These are phyloP conservation scores for Montipora efflorescens DNA, from an alignment of 64 coral and sea anemone species.

Conservation along the genomic window DNA sequence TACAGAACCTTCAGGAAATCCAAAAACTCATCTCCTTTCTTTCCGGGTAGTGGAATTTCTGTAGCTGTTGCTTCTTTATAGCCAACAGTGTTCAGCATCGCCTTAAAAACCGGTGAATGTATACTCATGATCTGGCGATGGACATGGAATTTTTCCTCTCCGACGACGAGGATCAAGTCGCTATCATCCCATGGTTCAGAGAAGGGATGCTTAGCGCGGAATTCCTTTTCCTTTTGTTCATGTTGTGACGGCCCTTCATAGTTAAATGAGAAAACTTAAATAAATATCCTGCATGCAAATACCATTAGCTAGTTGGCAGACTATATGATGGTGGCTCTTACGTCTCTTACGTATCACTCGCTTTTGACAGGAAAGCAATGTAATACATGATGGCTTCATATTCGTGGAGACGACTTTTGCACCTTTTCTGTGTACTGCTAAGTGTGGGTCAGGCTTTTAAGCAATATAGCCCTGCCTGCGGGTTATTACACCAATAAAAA, in stretches of 20 bases:
- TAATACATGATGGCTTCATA: too few relatives aligned
- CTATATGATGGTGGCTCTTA: too few relatives aligned
- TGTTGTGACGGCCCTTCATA: background rate
- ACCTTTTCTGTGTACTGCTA: too few relatives aligned
- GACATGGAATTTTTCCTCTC: conserved; percentile 58
- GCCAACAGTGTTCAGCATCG: conserved; percentile 31
- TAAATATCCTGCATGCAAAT: too few relatives aligned
- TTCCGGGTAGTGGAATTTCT: conserved; percentile 58
- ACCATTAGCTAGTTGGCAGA: too few relatives aligned
- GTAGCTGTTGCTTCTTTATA: conserved; percentile 26
- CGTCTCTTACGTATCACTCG: too few relatives aligned
- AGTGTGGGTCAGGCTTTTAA: too few relatives aligned
- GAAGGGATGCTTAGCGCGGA: background rate
- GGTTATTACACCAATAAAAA: too few relatives aligned
- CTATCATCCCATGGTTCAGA: conserved; percentile 66
- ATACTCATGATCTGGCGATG: conserved; percentile 57
- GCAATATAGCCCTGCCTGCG: too few relatives aligned
- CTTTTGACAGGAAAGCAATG: too few relatives aligned
- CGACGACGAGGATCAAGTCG: conserved; percentile 58
- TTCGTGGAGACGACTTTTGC: too few relatives aligned
- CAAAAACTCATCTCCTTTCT: conserved; percentile 38
- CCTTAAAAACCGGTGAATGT: conserved; percentile 56
- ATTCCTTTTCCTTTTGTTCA: background rate
- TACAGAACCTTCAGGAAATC: conserved; percentile 58
- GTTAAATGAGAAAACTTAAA: too few relatives aligned